phyloP scores from a whole-genome alignment of 2,888 invertebrate genomes.

The Agonum fuliginosum region DNA sequence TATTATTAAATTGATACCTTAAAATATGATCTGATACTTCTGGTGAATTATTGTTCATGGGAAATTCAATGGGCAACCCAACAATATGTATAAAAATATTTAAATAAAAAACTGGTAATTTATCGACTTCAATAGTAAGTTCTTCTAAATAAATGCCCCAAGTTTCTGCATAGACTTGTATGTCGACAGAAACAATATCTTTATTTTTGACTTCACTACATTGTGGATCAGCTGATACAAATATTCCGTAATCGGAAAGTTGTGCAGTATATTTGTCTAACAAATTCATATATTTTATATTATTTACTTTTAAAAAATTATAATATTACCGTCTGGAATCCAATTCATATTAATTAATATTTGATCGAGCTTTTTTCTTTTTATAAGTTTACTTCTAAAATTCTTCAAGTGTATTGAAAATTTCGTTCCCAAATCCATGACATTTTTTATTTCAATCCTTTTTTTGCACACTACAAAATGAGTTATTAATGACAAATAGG shows the following conservation, averaged over 20 bases:
- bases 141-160: conserved; percentile 73
- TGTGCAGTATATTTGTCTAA: conserved; percentile 14
- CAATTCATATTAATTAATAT: conserved; percentile 19
- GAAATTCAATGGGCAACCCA: conserved; percentile 70
- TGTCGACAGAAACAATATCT: conserved; percentile 65
- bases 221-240: conserved; percentile 20
- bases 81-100: conserved; percentile 69
- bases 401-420: conserved; percentile 4
- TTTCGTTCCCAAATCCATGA: background rate
- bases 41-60: conserved; percentile 68
- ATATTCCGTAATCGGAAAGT: conserved; percentile 16
- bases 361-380: background rate
- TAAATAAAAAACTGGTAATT: conserved; percentile 69
- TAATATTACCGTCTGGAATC: conserved; percentile 1
- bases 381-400: background rate
- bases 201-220: background rate
- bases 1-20: no score
- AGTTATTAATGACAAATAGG: background rate
- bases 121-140: conserved; percentile 69
- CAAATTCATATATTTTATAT: background rate
- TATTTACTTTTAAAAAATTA: background rate
- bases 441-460: conserved; percentile 17
- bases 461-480: conserved; percentile 17
- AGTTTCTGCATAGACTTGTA: conserved; percentile 72
- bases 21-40: no score